phyloP scores from a whole-genome alignment of 2,888 invertebrate species.

The Trachelus tabidus region DNA sequence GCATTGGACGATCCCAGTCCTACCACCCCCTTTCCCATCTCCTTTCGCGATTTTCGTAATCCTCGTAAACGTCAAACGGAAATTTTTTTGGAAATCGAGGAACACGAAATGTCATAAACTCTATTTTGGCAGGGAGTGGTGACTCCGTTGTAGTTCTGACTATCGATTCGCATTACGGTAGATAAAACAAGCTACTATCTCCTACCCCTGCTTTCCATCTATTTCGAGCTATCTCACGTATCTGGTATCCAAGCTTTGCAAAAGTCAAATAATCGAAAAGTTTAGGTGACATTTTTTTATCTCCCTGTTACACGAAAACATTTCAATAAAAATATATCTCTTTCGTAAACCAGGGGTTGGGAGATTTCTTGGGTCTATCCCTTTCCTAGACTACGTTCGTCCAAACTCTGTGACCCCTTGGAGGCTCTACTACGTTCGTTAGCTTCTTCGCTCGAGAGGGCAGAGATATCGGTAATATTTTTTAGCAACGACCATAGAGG shows the following conservation, averaged over 20 bases:
- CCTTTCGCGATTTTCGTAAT: neutral
- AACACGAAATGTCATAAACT: neutral
- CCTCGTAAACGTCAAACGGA: neutral
- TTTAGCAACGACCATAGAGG: neutral
- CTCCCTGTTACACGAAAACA: neutral
- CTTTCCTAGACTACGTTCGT: neutral
- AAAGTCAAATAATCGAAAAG: neutral
- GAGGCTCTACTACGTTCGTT: neutral
- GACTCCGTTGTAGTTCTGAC: neutral
- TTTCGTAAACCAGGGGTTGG: neutral
- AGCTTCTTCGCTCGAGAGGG: neutral
- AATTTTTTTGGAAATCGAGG: neutral
- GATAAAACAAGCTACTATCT: neutral
- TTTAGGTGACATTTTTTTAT: neutral
- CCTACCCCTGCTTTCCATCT: neutral
- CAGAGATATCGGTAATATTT: neutral
- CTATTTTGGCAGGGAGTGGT: neutral
- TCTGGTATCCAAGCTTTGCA: neutral
- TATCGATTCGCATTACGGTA: neutral
- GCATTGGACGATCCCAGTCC: neutral
- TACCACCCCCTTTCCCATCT: neutral
- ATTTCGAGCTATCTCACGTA: neutral
- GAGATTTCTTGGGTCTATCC: neutral
- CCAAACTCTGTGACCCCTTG: neutral
- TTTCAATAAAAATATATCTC: neutral